Evolutionary conservation across 2,888 invertebrate genomes (phyloP).

Genomic region (Amiota mariae): DNA sequence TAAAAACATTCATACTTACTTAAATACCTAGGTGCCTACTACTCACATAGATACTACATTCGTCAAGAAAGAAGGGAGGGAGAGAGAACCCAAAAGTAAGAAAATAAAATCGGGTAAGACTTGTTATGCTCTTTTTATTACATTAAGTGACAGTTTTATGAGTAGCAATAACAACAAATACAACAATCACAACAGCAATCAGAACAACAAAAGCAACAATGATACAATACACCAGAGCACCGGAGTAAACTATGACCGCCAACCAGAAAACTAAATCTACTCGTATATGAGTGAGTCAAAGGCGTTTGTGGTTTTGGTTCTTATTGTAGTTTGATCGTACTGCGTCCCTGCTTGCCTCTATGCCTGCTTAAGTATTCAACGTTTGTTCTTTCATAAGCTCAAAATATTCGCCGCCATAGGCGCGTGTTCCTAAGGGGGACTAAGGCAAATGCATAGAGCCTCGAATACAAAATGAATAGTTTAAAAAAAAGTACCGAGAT

Average conservation of each 20-base stretch:
- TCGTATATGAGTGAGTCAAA: conserved; percentile 1
- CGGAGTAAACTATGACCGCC: conserved; percentile 20
- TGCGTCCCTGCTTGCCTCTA: no score
- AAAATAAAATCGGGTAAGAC: conserved; percentile 51
- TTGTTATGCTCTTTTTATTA: conserved; percentile 45
- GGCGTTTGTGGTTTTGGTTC: background rate
- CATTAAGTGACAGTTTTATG: conserved; percentile 53
- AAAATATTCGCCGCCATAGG: background rate
- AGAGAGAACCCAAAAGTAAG: conserved; percentile 36
- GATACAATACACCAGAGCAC: background rate
- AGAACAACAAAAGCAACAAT: conserved; percentile 27
- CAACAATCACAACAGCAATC: conserved; percentile 35
- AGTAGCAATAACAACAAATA: conserved; percentile 37
- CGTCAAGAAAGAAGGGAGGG: background rate
- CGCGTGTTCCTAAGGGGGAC: no score
- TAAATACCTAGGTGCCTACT: no score
- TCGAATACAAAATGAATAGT: no score
- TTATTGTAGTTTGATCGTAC: no score
- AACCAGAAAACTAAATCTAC: background rate
- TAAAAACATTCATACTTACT: background rate
- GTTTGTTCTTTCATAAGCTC: background rate
- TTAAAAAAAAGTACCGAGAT: no score
- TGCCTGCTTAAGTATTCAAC: no score
- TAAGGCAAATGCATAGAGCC: no score
- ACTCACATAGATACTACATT: no score